These are phyloP conservation scores for Rhopilema esculentum DNA, from an alignment of 30 jellyfish, hydroid and myxozoan genomes.

Conservation along the genomic window DNA sequence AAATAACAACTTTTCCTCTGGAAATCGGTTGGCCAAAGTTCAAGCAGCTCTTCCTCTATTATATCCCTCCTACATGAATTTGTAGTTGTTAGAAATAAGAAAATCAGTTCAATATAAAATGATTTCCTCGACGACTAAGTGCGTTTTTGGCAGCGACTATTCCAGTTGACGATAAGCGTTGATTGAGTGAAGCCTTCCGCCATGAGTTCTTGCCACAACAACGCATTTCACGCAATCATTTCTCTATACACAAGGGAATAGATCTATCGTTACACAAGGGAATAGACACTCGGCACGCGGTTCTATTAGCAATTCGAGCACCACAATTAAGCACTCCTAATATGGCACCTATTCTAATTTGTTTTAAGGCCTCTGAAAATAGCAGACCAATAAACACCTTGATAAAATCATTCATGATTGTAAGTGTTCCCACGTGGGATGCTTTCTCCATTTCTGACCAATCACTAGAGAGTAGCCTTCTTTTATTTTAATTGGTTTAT, in stretches of 20 bases:
- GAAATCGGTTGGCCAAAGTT: slow-evolving; percentile 66
- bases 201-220: slow-evolving; percentile 65
- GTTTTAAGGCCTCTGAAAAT: slow-evolving; percentile 77
- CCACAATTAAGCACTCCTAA: slow-evolving; percentile 86
- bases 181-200: slow-evolving; percentile 72
- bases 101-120: slow-evolving; percentile 24
- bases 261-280: slow-evolving; percentile 81
- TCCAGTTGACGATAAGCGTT: slow-evolving; percentile 24
- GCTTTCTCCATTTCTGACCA: slow-evolving; percentile 16
- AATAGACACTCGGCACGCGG: slow-evolving; percentile 99
- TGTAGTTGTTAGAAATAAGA: slow-evolving; percentile 52
- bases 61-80: slow-evolving; percentile 65
- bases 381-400: slow-evolving; percentile 80
- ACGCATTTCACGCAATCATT: slow-evolving; percentile 76
- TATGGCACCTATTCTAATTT: slow-evolving; percentile 78
- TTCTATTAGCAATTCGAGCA: slow-evolving; percentile 92
- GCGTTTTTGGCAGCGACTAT: background rate
- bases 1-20: slow-evolving; percentile 7
- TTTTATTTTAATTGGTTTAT: slow-evolving; percentile 19
- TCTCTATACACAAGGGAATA: slow-evolving; percentile 72
- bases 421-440: slow-evolving; percentile 79
- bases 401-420: slow-evolving; percentile 53
- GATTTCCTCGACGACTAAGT: background rate
- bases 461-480: background rate
- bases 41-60: slow-evolving; percentile 60